Evolutionary conservation across 2,888 invertebrate genomes (phyloP).

Genomic region (Amblyjoppa fuscipennis): DNA sequence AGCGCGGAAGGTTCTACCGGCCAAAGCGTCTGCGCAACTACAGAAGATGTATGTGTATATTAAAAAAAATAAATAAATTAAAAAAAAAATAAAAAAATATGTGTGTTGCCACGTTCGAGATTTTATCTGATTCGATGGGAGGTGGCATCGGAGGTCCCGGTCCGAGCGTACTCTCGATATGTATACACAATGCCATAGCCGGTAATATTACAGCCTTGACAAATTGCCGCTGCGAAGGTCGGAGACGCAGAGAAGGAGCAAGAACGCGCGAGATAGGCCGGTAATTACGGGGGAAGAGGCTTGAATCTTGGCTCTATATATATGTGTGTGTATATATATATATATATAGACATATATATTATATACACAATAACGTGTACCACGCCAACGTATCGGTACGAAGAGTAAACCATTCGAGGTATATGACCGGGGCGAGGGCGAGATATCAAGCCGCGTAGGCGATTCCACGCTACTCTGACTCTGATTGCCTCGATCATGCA

Average conservation of each 20-base stretch:
- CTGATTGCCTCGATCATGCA: conserved; percentile 49
- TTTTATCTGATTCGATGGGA: conserved; percentile 77
- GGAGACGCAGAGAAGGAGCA: conserved; percentile 70
- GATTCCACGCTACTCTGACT: conserved; percentile 24
- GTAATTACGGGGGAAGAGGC: conserved; percentile 82
- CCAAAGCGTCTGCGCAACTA: not conserved
- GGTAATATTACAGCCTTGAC: conserved; percentile 84
- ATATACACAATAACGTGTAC: conserved; percentile 9
- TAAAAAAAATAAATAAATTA: not conserved
- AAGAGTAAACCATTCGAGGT: conserved; percentile 36
- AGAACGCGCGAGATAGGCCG: conserved; percentile 68
- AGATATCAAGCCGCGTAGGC: not conserved
- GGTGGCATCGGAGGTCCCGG: conserved; percentile 65
- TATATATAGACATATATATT: conserved; percentile 9
- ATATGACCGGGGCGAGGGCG: conserved; percentile 9
- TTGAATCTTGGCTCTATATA: conserved; percentile 41
- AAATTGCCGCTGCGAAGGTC: conserved; percentile 84
- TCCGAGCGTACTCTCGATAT: conserved; percentile 57
- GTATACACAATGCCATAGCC: conserved; percentile 79
- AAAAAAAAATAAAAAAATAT: conserved; percentile 14
- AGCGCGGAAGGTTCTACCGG: not conserved
- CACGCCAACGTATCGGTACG: conserved; percentile 39
- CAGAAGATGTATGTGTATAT: conserved; percentile 20
- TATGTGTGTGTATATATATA: conserved; percentile 28
- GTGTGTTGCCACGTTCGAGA: conserved; percentile 65